A percentile compares a stretch with the other conserved stretches of the same genome.
phyloP scores from a whole-genome alignment of 1,140 invertebrate species.

The Temnothorax curvispinosus region DNA sequence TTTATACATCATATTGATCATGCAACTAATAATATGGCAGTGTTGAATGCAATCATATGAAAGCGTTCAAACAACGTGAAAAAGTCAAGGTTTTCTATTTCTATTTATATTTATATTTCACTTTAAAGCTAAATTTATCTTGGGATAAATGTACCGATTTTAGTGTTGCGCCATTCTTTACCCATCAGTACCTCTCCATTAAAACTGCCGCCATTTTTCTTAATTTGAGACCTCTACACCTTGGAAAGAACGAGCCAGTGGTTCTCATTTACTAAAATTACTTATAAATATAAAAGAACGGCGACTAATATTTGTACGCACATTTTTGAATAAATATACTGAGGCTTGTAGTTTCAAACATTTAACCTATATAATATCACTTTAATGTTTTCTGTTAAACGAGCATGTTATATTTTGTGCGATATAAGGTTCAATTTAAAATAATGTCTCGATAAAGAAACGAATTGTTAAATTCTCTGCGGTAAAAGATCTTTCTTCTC shows the following conservation, averaged over 20 bases:
- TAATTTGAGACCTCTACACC: background rate
- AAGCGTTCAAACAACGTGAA: background rate
- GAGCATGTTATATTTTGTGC: no score
- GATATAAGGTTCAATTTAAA: background rate
- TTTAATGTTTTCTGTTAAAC: background rate
- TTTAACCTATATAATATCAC: background rate
- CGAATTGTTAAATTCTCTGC: background rate
- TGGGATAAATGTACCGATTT: background rate
- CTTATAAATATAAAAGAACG: background rate
- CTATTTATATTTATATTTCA: background rate
- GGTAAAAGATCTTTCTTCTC: background rate
- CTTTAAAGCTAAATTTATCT: background rate
- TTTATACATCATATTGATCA: background rate
- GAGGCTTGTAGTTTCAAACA: background rate
- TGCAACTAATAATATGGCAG: background rate
- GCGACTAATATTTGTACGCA: background rate
- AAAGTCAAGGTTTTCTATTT: background rate
- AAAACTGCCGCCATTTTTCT: constrained; percentile 8
- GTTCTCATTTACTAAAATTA: constrained; percentile 5
- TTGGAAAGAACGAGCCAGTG: background rate
- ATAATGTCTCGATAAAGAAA: background rate
- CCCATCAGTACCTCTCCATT: background rate
- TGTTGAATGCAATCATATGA: background rate
- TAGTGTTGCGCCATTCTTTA: background rate
- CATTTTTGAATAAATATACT: background rate